Percentiles rank a stretch among this genome's conserved stretches.
Evolutionary conservation across 2,113 vertebrate genomes (phyloP).

Genomic region (Larimichthys crocea): DNA sequence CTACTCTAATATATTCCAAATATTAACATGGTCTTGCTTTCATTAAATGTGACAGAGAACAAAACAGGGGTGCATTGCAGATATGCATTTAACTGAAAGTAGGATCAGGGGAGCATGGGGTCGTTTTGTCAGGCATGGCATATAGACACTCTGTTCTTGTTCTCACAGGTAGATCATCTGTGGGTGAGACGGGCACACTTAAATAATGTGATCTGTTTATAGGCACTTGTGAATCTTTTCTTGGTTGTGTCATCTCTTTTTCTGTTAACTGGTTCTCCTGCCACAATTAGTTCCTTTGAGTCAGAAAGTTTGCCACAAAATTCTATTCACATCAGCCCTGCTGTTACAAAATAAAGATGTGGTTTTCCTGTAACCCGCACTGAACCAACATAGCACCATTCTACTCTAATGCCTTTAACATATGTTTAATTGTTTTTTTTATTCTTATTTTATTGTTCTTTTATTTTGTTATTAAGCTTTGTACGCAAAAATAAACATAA

Average conservation of each 20-base stretch:
- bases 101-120: background rate
- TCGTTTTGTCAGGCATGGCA: background rate
- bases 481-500: background rate
- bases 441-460: background rate
- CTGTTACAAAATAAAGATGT: background rate
- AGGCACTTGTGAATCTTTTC: accelerated
- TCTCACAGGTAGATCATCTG: constrained; percentile 23
- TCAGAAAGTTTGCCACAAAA: background rate
- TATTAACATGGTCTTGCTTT: background rate
- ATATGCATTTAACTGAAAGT: background rate
- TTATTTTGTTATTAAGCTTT: too few species aligned
- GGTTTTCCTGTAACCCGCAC: constrained; percentile 38
- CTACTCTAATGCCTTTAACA: background rate
- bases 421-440: background rate
- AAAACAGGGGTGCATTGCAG: background rate
- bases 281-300: constrained; percentile 6
- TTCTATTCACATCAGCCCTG: background rate
- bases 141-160: accelerated
- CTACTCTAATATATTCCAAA: too few species aligned
- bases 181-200: constrained; percentile 30
- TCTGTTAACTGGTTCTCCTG: background rate
- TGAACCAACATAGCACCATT: too few species aligned
- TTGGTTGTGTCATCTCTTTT: background rate
- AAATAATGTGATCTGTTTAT: background rate
- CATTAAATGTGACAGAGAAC: background rate